A percentile compares a stretch with the other conserved stretches of the same genome.
phyloP scores from a whole-genome alignment of 2,113 vertebrate species.

The Rhea pennata region DNA sequence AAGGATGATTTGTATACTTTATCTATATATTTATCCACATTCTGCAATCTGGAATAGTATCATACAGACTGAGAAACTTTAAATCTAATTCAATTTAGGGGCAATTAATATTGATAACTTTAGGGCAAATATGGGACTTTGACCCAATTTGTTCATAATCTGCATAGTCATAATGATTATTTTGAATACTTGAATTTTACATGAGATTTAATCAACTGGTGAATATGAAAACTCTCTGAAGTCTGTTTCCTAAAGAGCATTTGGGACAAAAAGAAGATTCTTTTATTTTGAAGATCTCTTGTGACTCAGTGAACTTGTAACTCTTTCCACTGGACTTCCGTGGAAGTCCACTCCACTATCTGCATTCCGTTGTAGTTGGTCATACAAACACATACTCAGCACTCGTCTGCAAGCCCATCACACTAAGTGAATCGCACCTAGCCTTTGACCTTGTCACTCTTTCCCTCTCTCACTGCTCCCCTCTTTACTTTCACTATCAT shows the following conservation, averaged over 20 bases:
- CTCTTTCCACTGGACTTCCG: not conserved
- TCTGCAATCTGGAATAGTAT: not conserved
- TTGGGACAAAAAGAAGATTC: not conserved
- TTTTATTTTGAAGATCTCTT: not conserved
- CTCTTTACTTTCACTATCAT: not conserved
- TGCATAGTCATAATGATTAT: not conserved
- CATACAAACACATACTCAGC: not conserved
- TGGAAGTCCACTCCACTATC: not conserved
- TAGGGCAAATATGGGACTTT: not conserved
- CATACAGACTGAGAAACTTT: not conserved
- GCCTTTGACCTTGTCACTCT: not conserved
- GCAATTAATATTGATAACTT: not conserved
- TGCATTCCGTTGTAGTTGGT: not conserved
- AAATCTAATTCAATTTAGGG: not conserved
- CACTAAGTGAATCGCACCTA: not conserved
- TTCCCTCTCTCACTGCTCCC: not conserved
- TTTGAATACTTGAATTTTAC: not conserved
- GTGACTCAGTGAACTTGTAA: not conserved
- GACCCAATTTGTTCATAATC: not conserved
- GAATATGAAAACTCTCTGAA: not conserved
- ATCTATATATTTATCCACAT: not conserved
- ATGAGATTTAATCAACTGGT: not conserved
- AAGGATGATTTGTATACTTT: not conserved
- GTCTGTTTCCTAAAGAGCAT: not conserved
- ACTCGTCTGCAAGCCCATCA: not conserved